phyloP scores from a whole-genome alignment of 2,113 vertebrate genomes.

The Condylura cristata region DNA sequence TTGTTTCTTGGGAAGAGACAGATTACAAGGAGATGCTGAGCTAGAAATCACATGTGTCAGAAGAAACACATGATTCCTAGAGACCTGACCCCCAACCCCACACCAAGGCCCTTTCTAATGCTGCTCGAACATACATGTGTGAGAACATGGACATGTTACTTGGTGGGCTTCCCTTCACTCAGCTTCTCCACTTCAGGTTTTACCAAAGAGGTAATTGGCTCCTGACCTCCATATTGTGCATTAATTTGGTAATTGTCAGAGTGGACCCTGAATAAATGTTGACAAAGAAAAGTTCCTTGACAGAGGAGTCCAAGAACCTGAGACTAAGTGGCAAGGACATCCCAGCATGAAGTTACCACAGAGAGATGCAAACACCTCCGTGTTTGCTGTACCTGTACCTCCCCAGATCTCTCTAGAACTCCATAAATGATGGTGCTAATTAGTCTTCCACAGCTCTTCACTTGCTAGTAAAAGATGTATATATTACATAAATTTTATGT shows the following conservation, averaged over 20 bases:
- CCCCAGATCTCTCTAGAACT: background rate
- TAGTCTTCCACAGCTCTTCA: background rate
- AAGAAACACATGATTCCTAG: no score
- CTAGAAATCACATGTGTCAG: background rate
- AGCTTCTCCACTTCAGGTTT: no score
- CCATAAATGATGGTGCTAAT: background rate
- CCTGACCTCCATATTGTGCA: rapidly evolving
- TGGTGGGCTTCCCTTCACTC: no score
- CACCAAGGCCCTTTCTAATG: background rate
- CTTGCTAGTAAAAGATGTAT: slow-evolving; percentile 41
- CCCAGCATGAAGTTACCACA: background rate
- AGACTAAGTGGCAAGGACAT: background rate
- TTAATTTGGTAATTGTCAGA: background rate
- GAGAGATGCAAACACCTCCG: background rate
- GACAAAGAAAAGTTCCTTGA: background rate
- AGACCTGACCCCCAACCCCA: no score
- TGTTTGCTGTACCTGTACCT: background rate
- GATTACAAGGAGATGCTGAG: background rate
- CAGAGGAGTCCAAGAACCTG: background rate
- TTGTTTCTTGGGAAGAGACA: background rate
- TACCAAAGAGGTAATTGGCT: rapidly evolving
- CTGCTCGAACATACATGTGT: background rate
- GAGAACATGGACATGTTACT: no score
- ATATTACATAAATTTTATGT: slow-evolving; percentile 61
- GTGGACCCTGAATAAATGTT: background rate